Percentiles rank a stretch among this genome's conserved stretches.
Conservation (phyloP, 2,113 vertebrate species). For the Hippocampus zosterae region DNA sequence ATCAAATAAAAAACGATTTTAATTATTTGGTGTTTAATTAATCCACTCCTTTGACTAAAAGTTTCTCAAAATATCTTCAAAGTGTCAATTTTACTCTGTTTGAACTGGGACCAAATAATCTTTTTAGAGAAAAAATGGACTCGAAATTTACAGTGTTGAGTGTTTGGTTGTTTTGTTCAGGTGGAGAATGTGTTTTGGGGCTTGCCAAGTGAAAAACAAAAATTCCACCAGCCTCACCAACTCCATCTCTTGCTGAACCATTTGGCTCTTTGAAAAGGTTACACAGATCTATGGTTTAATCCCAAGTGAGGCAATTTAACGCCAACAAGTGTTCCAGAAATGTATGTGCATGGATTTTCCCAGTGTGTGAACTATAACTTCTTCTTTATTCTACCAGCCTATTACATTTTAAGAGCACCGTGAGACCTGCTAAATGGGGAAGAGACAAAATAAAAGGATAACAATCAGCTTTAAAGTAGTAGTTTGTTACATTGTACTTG, state of each 20-base stretch:
- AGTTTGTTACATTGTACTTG: slow-evolving; percentile 1
- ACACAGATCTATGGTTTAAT: slow-evolving; percentile 6
- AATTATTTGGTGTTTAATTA: too few species aligned
- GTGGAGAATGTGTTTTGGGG: not conserved
- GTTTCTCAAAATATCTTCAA: too few species aligned
- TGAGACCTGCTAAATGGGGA: not conserved
- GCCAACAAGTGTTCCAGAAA: slow-evolving; percentile 4
- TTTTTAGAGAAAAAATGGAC: too few species aligned
- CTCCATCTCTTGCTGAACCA: not conserved
- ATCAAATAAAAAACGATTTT: too few species aligned
- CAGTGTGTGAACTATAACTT: not conserved
- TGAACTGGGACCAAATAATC: too few species aligned
- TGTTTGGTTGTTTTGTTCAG: not conserved
- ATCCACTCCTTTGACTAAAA: too few species aligned
- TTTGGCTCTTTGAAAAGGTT: not conserved
- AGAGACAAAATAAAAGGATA: not conserved
- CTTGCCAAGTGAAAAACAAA: not conserved
- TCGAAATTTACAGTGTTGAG: not conserved
- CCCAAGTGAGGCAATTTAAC: slow-evolving; percentile 27
- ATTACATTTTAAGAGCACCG: not conserved
- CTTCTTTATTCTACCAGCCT: not conserved
- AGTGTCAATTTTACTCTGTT: too few species aligned
- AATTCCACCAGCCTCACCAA: not conserved
- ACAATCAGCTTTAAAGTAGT: not conserved
- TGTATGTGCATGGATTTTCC: slow-evolving; percentile 9